Percentiles rank a stretch among this genome's conserved stretches.
Conservation (phyloP, 1,140 invertebrate genomes). For the Cardiocondyla obscurior region DNA sequence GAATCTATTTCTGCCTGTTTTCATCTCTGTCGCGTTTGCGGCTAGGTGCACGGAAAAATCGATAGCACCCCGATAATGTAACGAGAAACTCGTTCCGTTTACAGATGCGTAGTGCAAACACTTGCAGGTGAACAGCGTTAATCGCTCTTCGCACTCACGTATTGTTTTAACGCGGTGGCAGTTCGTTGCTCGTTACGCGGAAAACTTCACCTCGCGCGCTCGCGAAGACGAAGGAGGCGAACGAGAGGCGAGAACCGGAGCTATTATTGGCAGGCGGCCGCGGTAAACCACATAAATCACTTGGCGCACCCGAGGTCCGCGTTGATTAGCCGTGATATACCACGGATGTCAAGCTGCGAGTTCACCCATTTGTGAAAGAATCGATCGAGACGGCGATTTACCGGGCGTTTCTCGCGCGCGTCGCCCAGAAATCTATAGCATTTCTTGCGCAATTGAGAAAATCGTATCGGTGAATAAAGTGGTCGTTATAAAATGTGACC, state of each 20-base stretch:
- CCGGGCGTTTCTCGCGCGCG: not conserved
- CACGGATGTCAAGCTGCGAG: conserved; percentile 66
- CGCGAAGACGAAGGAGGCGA: conserved; percentile 15
- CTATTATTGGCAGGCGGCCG: conserved; percentile 58
- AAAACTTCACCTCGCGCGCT: conserved; percentile 15
- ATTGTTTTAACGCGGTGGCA: not conserved
- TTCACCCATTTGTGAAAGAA: conserved; percentile 53
- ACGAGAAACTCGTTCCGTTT: not conserved
- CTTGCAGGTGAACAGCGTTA: not conserved
- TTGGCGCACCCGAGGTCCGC: conserved; percentile 65
- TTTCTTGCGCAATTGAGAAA: not conserved
- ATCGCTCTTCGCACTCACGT: not conserved
- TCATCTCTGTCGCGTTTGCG: not conserved
- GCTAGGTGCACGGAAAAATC: not conserved
- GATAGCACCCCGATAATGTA: not conserved
- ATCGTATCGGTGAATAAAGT: not conserved
- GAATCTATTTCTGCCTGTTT: not conserved
- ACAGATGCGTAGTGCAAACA: not conserved
- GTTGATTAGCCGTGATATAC: conserved; percentile 76
- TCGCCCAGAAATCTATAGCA: not conserved
- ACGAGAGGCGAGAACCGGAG: not conserved
- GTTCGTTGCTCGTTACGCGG: conserved; percentile 4
- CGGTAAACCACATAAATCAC: conserved; percentile 71
- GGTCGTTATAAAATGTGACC: not conserved
- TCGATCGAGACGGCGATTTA: conserved; percentile 25